Percentiles rank a stretch among this genome's conserved stretches.
phyloP scores from a whole-genome alignment of 2,113 vertebrate genomes.

The Tragulus kanchil region DNA sequence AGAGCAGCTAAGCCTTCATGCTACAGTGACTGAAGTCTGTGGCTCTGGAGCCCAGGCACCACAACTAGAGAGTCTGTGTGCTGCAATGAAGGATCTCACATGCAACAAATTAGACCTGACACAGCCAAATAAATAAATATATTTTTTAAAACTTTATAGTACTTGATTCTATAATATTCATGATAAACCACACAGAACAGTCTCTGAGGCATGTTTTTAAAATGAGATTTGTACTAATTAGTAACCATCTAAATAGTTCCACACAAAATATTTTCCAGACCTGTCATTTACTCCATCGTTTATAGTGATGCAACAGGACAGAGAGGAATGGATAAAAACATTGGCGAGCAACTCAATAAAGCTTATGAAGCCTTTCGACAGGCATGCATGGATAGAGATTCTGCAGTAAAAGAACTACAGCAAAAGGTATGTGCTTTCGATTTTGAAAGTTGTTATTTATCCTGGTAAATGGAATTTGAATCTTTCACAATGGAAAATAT shows the following conservation, averaged over 20 bases:
- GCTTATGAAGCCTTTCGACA: conserved; percentile 98
- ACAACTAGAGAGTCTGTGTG: neutral
- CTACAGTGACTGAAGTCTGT: neutral
- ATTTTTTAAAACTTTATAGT: neutral
- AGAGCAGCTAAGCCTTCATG: neutral
- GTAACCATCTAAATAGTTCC: conserved; percentile 72
- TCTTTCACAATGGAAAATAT: conserved; percentile 62
- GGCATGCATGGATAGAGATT: conserved; percentile 96
- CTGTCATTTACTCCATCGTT: conserved; percentile 79
- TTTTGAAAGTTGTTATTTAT: conserved; percentile 62
- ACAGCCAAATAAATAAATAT: neutral
- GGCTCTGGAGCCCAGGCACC: neutral
- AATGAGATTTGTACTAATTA: conserved; percentile 40
- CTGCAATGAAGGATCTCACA: neutral
- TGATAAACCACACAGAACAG: neutral
- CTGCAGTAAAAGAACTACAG: conserved; percentile 93
- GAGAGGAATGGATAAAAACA: conserved; percentile 97
- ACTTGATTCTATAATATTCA: neutral
- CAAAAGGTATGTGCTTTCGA: conserved; percentile 90
- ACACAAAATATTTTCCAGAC: conserved; percentile 82
- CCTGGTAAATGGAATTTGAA: conserved; percentile 20
- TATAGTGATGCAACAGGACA: conserved; percentile 95
- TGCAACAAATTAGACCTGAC: neutral
- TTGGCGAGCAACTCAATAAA: conserved; percentile 98
- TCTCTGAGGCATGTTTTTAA: conserved; percentile 34